Conservation (phyloP, 2,113 vertebrate species). For the Ramphastos sulfuratus region DNA sequence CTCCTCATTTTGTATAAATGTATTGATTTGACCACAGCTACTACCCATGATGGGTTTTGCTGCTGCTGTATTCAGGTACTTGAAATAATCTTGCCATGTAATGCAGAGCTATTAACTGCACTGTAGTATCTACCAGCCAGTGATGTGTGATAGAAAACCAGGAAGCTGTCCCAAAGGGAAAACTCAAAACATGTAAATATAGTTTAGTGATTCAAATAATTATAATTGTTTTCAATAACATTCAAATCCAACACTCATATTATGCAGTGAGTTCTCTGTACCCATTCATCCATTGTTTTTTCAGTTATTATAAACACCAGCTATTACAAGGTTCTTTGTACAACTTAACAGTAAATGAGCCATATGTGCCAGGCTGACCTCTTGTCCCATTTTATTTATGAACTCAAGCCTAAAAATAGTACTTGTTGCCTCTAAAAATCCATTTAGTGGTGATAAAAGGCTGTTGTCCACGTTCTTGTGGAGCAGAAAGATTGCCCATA, state of each 20-base stretch:
- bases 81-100: neutral
- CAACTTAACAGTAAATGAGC: constrained; percentile 17
- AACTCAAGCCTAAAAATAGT: neutral
- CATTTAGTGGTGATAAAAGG: neutral
- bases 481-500: neutral
- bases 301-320: neutral
- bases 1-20: neutral
- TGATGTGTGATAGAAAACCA: constrained; percentile 2
- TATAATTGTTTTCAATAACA: constrained; percentile 25
- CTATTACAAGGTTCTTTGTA: neutral
- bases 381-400: neutral
- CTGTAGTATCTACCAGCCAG: neutral
- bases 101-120: constrained; percentile 22
- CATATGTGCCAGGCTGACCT: neutral
- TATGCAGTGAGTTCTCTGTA: constrained; percentile 18
- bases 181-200: constrained; percentile 33
- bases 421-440: neutral
- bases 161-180: neutral
- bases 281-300: neutral
- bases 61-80: neutral
- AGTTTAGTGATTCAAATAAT: constrained; percentile 28
- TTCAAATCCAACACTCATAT: constrained; percentile 3
- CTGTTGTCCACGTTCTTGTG: neutral
- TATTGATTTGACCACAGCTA: constrained; percentile 7
- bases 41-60: neutral